Evolutionary conservation across 1,140 invertebrate species (phyloP).

Genomic region (Leptopilina boulardi): DNA sequence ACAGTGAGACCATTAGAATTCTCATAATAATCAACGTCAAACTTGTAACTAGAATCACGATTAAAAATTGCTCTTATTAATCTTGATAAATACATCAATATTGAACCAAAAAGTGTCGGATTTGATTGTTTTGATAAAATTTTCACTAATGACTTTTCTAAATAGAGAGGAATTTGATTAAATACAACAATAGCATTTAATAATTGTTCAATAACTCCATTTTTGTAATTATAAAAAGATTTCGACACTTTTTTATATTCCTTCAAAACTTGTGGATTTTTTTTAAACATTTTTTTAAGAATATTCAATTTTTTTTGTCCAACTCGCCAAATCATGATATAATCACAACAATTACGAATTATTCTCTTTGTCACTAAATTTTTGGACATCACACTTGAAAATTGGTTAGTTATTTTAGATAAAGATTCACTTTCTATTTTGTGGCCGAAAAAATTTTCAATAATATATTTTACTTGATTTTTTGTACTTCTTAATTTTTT

Average conservation of each 20-base stretch:
- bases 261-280: background rate
- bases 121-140: background rate
- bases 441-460: background rate
- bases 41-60: conserved; percentile 17
- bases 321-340: background rate
- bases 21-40: conserved; percentile 28
- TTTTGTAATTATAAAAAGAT: conserved; percentile 1
- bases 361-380: background rate
- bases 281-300: background rate
- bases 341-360: background rate
- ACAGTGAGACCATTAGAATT: conserved; percentile 3
- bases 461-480: background rate
- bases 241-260: background rate
- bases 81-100: background rate
- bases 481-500: background rate
- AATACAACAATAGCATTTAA: background rate
- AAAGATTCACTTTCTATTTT: background rate
- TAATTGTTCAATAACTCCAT: background rate
- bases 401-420: background rate
- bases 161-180: conserved; percentile 14
- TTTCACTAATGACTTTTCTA: background rate
- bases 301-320: background rate
- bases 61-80: background rate
- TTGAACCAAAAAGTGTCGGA: background rate
- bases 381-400: background rate